These are phyloP conservation scores for Rhinichthys klamathensis DNA, from an alignment of 2,113 vertebrate genomes.

Conservation along the genomic window DNA sequence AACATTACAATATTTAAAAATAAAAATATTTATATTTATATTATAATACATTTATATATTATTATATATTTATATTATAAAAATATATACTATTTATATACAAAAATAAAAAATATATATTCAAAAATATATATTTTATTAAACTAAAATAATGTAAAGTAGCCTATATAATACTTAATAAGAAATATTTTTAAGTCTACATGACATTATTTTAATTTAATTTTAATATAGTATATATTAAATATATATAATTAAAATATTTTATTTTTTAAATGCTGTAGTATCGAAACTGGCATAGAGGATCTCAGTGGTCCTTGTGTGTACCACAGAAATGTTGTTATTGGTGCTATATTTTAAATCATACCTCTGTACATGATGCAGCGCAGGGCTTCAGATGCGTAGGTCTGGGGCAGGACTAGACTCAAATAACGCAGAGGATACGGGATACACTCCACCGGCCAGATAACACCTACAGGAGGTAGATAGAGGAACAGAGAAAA, in stretches of 20 bases:
- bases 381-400: constrained; percentile 78
- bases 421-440: constrained; percentile 79
- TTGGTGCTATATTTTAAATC: background rate
- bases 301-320: too few relatives aligned
- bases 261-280: too few relatives aligned
- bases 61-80: background rate
- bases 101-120: background rate
- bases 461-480: constrained; percentile 75
- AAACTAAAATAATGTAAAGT: constrained; percentile 1
- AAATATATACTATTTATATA: background rate
- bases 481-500: constrained; percentile 18
- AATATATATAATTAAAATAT: too few relatives aligned
- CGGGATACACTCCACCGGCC: constrained; percentile 81
- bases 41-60: background rate
- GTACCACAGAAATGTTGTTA: background rate
- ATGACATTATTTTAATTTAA: too few relatives aligned
- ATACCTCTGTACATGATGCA: constrained; percentile 80
- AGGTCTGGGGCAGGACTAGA: constrained; percentile 79
- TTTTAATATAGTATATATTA: too few relatives aligned
- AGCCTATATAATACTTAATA: too few relatives aligned
- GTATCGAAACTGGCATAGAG: too few relatives aligned
- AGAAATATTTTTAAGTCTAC: too few relatives aligned
- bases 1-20: background rate
- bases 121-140: background rate
- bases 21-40: background rate